Evolutionary conservation across 2,113 vertebrate species (phyloP).

Genomic region (Aptenodytes forsteri): DNA sequence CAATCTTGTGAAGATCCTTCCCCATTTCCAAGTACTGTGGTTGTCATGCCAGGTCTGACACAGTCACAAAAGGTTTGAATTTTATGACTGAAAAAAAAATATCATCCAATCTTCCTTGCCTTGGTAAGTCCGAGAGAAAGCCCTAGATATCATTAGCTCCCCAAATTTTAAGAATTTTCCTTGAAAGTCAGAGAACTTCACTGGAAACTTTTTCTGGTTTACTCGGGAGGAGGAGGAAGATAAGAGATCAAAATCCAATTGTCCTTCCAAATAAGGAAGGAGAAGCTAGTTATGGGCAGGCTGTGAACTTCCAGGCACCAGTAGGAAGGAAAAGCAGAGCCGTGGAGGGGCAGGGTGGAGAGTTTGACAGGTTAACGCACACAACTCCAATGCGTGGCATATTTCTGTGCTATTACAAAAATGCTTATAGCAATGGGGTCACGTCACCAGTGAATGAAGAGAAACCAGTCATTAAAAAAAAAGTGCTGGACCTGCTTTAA

Average conservation of each 20-base stretch:
- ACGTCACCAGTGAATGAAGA: neutral
- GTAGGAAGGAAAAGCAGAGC: neutral
- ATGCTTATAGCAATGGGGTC: neutral
- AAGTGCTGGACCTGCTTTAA: neutral
- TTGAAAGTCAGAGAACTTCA: neutral
- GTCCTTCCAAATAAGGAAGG: neutral
- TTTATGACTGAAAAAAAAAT: neutral
- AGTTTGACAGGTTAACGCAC: neutral
- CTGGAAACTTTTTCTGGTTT: neutral
- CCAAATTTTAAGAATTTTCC: neutral
- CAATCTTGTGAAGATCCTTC: neutral
- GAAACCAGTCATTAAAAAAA: neutral
- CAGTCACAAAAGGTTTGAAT: neutral
- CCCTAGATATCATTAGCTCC: neutral
- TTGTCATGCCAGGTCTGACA: neutral
- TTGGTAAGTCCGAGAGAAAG: neutral
- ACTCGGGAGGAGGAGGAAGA: neutral
- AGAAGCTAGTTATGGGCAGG: neutral
- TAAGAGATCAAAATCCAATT: neutral
- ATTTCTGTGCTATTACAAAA: neutral
- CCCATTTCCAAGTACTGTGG: neutral
- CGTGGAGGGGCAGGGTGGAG: fast-evolving
- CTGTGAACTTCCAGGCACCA: neutral
- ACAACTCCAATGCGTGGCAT: neutral
- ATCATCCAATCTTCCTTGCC: neutral